phyloP scores from a whole-genome alignment of 2,797 vertebrate species.

The Pangasius macronema region DNA sequence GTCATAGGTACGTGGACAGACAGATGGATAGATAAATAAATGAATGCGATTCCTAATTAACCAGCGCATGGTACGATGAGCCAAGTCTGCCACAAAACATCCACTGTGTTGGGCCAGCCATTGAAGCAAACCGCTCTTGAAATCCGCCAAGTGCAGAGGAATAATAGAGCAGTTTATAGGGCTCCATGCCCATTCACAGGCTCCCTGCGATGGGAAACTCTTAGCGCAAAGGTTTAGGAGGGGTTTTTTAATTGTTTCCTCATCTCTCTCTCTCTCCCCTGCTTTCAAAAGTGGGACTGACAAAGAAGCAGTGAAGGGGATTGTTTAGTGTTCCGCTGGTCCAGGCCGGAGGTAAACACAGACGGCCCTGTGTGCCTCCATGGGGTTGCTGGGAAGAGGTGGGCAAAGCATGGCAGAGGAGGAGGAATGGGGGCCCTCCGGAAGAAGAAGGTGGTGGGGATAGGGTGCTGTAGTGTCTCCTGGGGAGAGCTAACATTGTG shows the following conservation, averaged over 20 bases:
- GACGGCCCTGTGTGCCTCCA: constrained; percentile 63
- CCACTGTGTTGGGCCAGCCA: constrained; percentile 74
- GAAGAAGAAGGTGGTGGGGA: constrained; percentile 66
- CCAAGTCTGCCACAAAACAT: constrained; percentile 75
- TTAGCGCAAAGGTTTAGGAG: constrained; percentile 71
- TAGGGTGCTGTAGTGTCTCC: constrained; percentile 66
- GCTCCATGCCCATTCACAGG: constrained; percentile 79
- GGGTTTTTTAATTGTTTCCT: constrained; percentile 79
- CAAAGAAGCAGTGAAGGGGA: constrained; percentile 77
- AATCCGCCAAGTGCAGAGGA: constrained; percentile 72
- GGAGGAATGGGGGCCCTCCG: constrained; percentile 58
- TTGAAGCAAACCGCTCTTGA: constrained; percentile 75
- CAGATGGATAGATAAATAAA: constrained; percentile 53
- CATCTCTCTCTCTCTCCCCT: constrained; percentile 49
- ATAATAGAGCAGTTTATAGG: constrained; percentile 80
- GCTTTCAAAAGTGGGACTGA: constrained; percentile 73
- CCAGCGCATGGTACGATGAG: constrained; percentile 68
- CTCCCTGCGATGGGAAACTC: constrained; percentile 78
- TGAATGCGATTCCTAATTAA: constrained; percentile 74
- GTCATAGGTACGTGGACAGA: constrained; percentile 66
- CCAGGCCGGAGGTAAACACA: constrained; percentile 77
- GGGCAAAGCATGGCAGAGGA: constrained; percentile 43
- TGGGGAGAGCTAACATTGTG: constrained; percentile 69
- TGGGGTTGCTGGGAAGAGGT: constrained; percentile 48
- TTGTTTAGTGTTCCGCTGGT: constrained; percentile 77